Evolutionary conservation across 2,888 invertebrate species (phyloP).

Genomic region (Imbricaverruca yamaguchii): DNA sequence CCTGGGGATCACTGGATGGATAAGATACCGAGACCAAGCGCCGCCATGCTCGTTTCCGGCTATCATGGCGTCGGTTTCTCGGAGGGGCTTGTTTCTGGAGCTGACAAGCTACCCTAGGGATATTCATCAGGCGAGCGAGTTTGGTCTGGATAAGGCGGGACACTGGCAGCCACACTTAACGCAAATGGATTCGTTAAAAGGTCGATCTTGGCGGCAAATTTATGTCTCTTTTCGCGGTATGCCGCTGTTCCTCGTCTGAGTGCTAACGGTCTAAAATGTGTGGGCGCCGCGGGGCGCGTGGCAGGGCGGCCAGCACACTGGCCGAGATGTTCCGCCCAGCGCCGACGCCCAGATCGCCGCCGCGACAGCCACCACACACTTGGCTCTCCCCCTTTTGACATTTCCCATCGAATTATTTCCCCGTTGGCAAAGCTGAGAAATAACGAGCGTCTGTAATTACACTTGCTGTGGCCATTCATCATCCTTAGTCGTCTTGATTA

Average conservation of each 20-base stretch:
- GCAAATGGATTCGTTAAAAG: constrained; percentile 22
- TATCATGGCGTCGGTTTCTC: background rate
- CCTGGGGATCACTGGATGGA: background rate
- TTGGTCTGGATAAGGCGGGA: background rate
- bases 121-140: background rate
- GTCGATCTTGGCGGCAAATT: constrained; percentile 15
- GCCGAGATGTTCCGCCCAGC: no score
- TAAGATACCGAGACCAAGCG: background rate
- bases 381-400: constrained; percentile 15
- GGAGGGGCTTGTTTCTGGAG: background rate
- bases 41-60: constrained; percentile 1
- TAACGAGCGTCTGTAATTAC: constrained; percentile 21
- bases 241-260: background rate
- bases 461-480: constrained; percentile 12
- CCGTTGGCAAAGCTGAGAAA: constrained; percentile 7
- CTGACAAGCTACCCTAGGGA: background rate
- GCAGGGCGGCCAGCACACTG: no score
- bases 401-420: constrained; percentile 16
- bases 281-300: background rate
- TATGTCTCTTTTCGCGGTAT: constrained; percentile 15
- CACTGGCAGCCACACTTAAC: constrained; percentile 16
- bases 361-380: background rate
- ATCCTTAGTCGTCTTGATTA: constrained; percentile 21
- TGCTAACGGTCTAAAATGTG: background rate
- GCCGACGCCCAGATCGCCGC: background rate